Evolutionary conservation across 64 coral and sea anemone species (phyloP).

Genomic region (Actinia tenebrosa): DNA sequence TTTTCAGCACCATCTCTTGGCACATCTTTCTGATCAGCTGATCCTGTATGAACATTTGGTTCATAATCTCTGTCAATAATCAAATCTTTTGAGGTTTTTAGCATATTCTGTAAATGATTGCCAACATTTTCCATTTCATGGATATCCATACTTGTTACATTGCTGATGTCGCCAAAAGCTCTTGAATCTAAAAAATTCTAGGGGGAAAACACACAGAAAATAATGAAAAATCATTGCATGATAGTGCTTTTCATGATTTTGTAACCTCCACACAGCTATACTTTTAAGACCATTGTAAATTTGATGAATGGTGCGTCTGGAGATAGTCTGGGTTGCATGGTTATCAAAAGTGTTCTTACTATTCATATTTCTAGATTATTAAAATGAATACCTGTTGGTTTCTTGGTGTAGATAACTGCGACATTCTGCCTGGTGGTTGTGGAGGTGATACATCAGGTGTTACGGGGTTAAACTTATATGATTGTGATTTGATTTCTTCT

Average conservation of each 20-base stretch:
- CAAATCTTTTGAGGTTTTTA: constrained; percentile 74
- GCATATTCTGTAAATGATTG: constrained; percentile 76
- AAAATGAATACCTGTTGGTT: not conserved
- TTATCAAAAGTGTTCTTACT: too few relatives aligned
- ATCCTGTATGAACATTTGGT: not conserved
- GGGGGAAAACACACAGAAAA: not conserved
- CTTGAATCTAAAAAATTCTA: constrained; percentile 8
- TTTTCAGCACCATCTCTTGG: constrained; percentile 44
- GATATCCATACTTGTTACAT: constrained; percentile 87
- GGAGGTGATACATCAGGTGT: constrained; percentile 88
- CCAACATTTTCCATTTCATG: constrained; percentile 95
- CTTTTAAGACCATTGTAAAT: too few relatives aligned
- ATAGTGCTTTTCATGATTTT: too few relatives aligned
- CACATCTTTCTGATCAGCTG: constrained; percentile 43
- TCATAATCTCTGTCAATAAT: constrained; percentile 56
- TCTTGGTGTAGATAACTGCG: constrained; percentile 5
- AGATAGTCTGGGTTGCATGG: too few relatives aligned
- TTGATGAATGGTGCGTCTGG: too few relatives aligned
- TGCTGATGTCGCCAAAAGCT: constrained; percentile 31
- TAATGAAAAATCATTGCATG: not conserved
- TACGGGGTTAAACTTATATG: constrained; percentile 68
- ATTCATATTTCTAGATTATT: too few relatives aligned
- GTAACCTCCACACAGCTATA: too few relatives aligned
- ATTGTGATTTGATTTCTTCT: constrained; percentile 51
- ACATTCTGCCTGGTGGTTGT: not conserved